Evolutionary conservation across 2,888 invertebrate species (phyloP), one percentile per base, ranked within the genome.

Genomic region (Omphaloscelis lunosa): DNA sequence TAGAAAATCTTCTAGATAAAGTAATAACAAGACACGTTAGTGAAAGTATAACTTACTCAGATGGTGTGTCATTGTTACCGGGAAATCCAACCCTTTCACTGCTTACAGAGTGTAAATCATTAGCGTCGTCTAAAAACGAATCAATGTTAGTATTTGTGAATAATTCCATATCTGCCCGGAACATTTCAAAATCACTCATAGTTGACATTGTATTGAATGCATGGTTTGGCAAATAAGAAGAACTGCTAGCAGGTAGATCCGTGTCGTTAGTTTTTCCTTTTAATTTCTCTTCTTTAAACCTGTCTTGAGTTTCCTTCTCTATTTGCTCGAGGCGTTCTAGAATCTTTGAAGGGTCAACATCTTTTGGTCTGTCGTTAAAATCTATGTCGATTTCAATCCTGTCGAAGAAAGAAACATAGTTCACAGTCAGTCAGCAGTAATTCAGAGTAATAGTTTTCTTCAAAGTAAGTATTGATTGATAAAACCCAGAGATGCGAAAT

Each of bases 361-460:
- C 91, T 79, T 88, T 85, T 0, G 93, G 93, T 80, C 94, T 89
- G 48, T 92, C 88, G 72, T 92, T 93, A 77, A 96, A 94, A 84
- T 95, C 94, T 58, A 96, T 94, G 66, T 95, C 91, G 67, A 96
- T 94, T 39, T 96, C 95, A 78, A 96, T 96, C 85, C 96, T 96
- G 92, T 66, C 69, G 23, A 85, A 63, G 87, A 88, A 77, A 65
- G 61, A 59, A 27, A 77, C 39, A 59, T 70, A 7, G 20, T 34
- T 58, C n/a, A 11, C n/a, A n/a, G n/a, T n/a, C n/a, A n/a, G n/a
- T n/a, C n/a, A n/a, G n/a, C n/a, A n/a, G n/a, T n/a, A n/a, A n/a
- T n/a, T n/a, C n/a, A n/a, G n/a, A 12, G 20, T 51, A 20, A 51
- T 23, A 23, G 51, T 23, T 51, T 23, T 51, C 8, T 51, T 51